Percentiles rank a stretch among this genome's conserved stretches.
These are phyloP conservation scores for Drosophila sordidula DNA, from an alignment of 2,888 invertebrate genomes.

Conservation along the genomic window DNA sequence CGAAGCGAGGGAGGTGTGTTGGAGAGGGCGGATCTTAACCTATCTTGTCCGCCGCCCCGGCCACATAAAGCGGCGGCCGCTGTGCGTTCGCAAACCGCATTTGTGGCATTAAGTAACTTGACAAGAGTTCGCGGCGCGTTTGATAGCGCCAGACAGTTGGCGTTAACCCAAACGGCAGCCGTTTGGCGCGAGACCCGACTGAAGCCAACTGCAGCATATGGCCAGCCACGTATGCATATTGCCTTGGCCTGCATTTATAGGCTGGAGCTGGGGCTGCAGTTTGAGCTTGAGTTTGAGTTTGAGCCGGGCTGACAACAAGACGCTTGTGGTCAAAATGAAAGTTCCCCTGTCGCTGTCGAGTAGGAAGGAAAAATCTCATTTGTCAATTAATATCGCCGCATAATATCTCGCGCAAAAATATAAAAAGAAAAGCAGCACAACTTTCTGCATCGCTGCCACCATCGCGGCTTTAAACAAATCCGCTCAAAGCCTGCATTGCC, in stretches of 20 bases:
- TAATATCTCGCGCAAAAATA: slow-evolving; percentile 68
- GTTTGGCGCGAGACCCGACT: slow-evolving; percentile 21
- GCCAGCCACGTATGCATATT: slow-evolving; percentile 48
- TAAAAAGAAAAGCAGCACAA: slow-evolving; percentile 70
- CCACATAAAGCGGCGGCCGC: slow-evolving; percentile 6
- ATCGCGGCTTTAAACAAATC: slow-evolving; percentile 71
- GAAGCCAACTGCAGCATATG: slow-evolving; percentile 15
- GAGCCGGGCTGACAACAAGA: slow-evolving; percentile 62
- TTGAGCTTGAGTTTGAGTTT: slow-evolving; percentile 39
- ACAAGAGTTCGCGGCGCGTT: slow-evolving; percentile 67
- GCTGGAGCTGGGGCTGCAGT: slow-evolving; percentile 6
- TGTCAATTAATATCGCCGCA: slow-evolving; percentile 83
- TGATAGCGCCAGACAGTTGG: slow-evolving; percentile 64
- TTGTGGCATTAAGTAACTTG: slow-evolving; percentile 69
- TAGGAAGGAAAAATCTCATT: slow-evolving; percentile 83
- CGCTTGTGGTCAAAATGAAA: slow-evolving; percentile 81
- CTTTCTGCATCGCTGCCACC: slow-evolving; percentile 71
- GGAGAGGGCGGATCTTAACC: slow-evolving; percentile 30
- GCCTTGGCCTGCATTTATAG: slow-evolving; percentile 76
- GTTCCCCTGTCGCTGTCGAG: slow-evolving; percentile 77
- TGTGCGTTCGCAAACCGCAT: slow-evolving; percentile 56
- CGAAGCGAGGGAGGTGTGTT: neutral
- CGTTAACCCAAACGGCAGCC: slow-evolving; percentile 61
- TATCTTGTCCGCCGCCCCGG: slow-evolving; percentile 42
- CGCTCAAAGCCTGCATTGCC: slow-evolving; percentile 54